phyloP scores from a whole-genome alignment of 2,888 invertebrate species.

The Aphidius colemani region DNA sequence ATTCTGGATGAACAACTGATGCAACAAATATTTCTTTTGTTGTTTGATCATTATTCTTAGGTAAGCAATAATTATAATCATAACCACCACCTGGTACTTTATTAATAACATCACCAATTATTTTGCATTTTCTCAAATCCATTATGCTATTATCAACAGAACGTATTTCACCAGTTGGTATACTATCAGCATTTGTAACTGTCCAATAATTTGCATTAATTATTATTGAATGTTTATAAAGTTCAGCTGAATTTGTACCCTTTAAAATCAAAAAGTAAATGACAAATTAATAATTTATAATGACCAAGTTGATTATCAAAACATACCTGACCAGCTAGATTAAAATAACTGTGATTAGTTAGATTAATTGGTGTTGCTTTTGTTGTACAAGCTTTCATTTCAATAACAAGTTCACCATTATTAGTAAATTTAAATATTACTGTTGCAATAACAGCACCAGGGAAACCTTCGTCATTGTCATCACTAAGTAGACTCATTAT shows the following conservation, averaged over 20 bases:
- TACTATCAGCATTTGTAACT: conserved; percentile 70
- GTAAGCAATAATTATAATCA: conserved; percentile 81
- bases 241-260: conserved; percentile 67
- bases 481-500: conserved; percentile 76
- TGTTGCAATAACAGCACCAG: conserved; percentile 77
- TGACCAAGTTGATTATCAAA: background rate
- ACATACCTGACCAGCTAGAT: conserved; percentile 86
- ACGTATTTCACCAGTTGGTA: conserved; percentile 77
- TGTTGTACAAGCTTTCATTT: conserved; percentile 75
- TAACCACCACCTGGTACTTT: conserved; percentile 74
- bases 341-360: conserved; percentile 89
- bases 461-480: conserved; percentile 86
- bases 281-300: conserved; percentile 11
- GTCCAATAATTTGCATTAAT: conserved; percentile 81
- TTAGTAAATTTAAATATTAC: conserved; percentile 74
- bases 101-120: conserved; percentile 70
- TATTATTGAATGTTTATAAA: conserved; percentile 72
- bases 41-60: conserved; percentile 27
- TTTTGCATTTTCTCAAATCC: conserved; percentile 73
- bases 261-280: conserved; percentile 43
- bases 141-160: conserved; percentile 73
- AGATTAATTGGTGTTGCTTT: conserved; percentile 85
- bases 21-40: conserved; percentile 67
- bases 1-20: conserved; percentile 69
- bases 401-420: conserved; percentile 75